A percentile compares a stretch with the other conserved stretches of the same genome.
phyloP scores from a whole-genome alignment of 2,797 vertebrate species.

The Dromococcyx pavoninus region DNA sequence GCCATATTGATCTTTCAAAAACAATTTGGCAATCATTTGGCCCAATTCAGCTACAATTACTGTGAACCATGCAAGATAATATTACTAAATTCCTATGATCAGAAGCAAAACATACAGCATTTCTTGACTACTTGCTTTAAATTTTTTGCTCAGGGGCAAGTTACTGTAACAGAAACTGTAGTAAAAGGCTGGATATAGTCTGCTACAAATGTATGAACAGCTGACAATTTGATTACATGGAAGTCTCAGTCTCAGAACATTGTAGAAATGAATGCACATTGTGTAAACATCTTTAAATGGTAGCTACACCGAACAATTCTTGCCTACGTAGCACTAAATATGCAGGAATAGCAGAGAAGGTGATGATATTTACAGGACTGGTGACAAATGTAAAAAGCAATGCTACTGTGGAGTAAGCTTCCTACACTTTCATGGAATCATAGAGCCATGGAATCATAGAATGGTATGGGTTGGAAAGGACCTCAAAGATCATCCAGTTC shows the following conservation, averaged over 20 bases:
- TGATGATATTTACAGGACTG: not conserved
- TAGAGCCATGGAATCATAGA: too few species aligned
- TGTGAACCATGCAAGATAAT: not conserved
- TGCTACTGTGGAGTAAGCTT: not conserved
- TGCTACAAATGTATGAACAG: not conserved
- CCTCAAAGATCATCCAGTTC: too few species aligned
- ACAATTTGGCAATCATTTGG: constrained; percentile 20
- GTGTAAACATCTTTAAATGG: not conserved
- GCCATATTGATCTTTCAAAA: constrained; percentile 41
- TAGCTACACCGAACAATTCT: not conserved
- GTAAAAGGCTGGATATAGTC: not conserved
- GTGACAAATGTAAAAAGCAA: not conserved
- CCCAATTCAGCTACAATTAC: constrained; percentile 9
- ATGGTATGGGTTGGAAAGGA: too few species aligned
- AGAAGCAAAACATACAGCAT: not conserved
- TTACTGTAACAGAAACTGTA: not conserved
- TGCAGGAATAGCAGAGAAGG: not conserved
- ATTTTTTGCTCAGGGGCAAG: not conserved
- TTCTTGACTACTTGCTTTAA: not conserved
- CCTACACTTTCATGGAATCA: too few species aligned
- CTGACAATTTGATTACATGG: not conserved
- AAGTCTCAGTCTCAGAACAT: not conserved
- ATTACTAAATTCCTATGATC: not conserved
- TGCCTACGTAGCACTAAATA: not conserved
- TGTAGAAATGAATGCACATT: not conserved